Conservation (phyloP, 2,797 vertebrate genomes). For the Cryptoprocta ferox region DNA sequence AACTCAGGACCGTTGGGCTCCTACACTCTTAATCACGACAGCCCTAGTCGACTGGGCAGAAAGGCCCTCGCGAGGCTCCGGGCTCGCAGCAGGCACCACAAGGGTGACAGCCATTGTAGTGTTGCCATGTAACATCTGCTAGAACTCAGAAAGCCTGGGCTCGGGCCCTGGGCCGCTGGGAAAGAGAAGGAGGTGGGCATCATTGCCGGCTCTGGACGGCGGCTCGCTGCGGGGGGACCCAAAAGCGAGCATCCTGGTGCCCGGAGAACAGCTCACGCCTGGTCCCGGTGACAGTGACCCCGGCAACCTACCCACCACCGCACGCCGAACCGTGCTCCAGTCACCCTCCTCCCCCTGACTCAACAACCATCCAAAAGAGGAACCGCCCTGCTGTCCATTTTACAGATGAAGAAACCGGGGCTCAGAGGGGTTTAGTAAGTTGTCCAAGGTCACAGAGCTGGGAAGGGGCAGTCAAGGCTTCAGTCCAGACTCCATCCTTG, state of each 20-base stretch:
- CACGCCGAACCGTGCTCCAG: background rate
- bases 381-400: background rate
- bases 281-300: background rate
- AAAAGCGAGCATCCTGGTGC: background rate
- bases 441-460: background rate
- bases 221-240: background rate
- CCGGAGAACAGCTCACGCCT: background rate
- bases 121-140: background rate
- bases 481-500: background rate
- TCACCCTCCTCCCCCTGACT: background rate
- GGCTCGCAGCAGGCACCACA: fast-evolving
- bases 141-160: background rate
- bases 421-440: background rate
- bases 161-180: background rate
- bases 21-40: fast-evolving
- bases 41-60: background rate
- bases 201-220: fast-evolving
- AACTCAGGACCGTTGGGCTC: background rate
- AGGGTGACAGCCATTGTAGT: fast-evolving
- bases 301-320: fast-evolving
- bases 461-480: background rate
- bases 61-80: background rate
- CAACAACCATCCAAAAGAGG: background rate
- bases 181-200: background rate
- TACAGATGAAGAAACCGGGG: background rate